Conservation (phyloP, 2,113 vertebrate genomes). For the Gavialis gangeticus region DNA sequence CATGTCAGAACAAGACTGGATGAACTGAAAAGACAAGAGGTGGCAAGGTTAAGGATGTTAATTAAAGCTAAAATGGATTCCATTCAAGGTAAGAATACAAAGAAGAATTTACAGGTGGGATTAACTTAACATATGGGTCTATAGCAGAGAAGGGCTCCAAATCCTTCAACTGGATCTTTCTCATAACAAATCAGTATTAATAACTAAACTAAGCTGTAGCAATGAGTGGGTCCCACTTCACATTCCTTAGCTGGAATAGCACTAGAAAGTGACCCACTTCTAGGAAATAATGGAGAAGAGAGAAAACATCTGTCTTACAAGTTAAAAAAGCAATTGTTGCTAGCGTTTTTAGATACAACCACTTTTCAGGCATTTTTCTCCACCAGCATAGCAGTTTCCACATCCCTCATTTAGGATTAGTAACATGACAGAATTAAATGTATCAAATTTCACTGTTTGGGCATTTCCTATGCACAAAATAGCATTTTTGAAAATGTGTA, state of each 20-base stretch:
- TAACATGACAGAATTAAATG: neutral
- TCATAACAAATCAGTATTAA: neutral
- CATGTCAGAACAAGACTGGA: conserved; percentile 94
- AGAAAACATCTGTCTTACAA: neutral
- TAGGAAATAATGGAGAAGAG: neutral
- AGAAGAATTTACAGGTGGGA: neutral
- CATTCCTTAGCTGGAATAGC: neutral
- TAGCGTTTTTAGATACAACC: neutral
- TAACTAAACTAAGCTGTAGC: neutral
- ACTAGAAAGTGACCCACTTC: neutral
- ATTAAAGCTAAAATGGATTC: conserved; percentile 97
- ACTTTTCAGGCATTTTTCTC: neutral
- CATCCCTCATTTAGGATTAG: neutral
- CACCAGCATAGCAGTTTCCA: neutral
- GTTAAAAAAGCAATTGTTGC: neutral
- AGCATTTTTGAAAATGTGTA: neutral
- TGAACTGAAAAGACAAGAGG: conserved; percentile 96
- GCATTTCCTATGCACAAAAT: neutral
- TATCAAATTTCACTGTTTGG: neutral
- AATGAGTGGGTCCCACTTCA: neutral
- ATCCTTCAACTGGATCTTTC: neutral
- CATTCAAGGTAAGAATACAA: conserved; percentile 86
- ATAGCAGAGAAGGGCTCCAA: neutral
- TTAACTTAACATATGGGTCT: neutral
- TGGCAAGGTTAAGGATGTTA: conserved; percentile 91